Conservation (phyloP, 2,888 invertebrate species). For the Ernsta delagoae region DNA sequence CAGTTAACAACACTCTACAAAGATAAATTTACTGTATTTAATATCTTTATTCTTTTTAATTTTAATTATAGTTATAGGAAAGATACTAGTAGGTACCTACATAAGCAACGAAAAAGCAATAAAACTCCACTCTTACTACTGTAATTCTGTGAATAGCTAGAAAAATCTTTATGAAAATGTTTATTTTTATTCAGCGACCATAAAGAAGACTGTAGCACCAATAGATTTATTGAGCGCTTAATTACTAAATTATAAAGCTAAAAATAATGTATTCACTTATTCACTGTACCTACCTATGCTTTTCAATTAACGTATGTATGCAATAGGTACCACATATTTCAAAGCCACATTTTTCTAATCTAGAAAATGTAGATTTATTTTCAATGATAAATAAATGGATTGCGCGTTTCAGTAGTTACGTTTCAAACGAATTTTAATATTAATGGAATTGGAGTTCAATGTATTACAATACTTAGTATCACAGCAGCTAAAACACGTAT, state of each 20-base stretch:
- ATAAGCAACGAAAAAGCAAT: no score
- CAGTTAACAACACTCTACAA: no score
- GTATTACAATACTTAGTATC: no score
- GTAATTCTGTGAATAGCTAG: no score
- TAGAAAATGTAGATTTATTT: background rate
- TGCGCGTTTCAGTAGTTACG: background rate
- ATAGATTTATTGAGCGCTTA: slow-evolving; percentile 26
- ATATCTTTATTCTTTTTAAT: no score
- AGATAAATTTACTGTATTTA: no score
- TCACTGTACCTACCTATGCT: slow-evolving; percentile 2
- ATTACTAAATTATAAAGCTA: slow-evolving; percentile 29
- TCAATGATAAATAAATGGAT: background rate
- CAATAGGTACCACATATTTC: slow-evolving; percentile 12
- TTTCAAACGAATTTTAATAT: background rate
- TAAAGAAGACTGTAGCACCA: slow-evolving; percentile 18
- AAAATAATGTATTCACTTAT: slow-evolving; percentile 21
- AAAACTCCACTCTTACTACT: no score
- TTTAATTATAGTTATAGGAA: no score
- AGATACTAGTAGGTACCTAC: no score
- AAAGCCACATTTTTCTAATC: slow-evolving; percentile 10
- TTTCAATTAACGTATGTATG: slow-evolving; percentile 24
- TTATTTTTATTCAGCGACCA: slow-evolving; percentile 29
- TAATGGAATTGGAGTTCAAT: background rate
- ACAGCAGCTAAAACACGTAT: no score
- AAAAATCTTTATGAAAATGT: slow-evolving; percentile 20